Conservation (phyloP, 2,113 vertebrate genomes). For the Sminthopsis crassicaudata region DNA sequence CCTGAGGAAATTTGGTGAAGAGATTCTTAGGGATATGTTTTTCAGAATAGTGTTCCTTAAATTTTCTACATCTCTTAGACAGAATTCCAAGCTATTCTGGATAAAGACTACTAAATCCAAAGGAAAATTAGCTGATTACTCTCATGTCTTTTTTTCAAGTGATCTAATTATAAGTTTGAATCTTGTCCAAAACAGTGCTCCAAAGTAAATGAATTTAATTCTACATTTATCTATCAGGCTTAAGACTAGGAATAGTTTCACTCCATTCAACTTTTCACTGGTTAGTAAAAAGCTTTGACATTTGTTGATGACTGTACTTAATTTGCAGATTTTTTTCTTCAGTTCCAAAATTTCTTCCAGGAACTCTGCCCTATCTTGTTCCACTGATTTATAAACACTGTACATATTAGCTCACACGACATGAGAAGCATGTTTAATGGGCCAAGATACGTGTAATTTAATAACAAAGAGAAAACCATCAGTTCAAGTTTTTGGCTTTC, state of each 20-base stretch:
- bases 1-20: conserved; percentile 34
- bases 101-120: conserved; percentile 67
- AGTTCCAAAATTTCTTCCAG: conserved; percentile 72
- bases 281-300: conserved; percentile 57
- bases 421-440: neutral
- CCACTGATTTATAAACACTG: conserved; percentile 44
- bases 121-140: conserved; percentile 69
- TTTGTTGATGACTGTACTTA: conserved; percentile 59
- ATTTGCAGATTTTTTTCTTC: conserved; percentile 67
- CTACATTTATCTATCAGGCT: conserved; percentile 69
- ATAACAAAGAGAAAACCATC: conserved; percentile 16
- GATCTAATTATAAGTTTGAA: conserved; percentile 73
- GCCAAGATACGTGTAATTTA: conserved; percentile 40
- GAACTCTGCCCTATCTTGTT: conserved; percentile 49
- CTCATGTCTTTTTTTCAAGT: conserved; percentile 67
- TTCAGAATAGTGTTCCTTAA: conserved; percentile 49
- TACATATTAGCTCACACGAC: neutral
- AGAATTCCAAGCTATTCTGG: conserved; percentile 69
- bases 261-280: conserved; percentile 43
- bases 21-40: conserved; percentile 40
- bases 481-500: conserved; percentile 31
- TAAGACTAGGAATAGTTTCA: conserved; percentile 70
- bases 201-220: conserved; percentile 75
- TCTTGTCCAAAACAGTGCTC: conserved; percentile 65
- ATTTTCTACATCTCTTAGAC: conserved; percentile 64